Conservation (phyloP, 2,113 vertebrate genomes). For the Ivindomyrus marchei region DNA sequence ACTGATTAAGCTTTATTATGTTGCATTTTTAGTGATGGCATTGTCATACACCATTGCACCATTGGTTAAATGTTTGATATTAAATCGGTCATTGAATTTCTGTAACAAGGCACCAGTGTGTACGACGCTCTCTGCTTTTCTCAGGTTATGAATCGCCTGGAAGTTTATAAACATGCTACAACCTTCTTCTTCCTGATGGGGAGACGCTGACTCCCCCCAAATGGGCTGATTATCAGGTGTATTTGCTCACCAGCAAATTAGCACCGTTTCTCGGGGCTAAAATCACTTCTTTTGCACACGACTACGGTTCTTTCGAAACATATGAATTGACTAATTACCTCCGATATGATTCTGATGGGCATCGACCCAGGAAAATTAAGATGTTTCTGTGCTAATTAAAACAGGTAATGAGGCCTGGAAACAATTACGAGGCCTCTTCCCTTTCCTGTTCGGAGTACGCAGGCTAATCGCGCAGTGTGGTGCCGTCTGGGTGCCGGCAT, state of each 20-base stretch:
- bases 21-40: conserved; percentile 7
- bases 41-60: neutral
- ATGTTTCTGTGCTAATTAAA: conserved; percentile 40
- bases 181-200: neutral
- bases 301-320: neutral
- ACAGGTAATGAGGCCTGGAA: conserved; percentile 31
- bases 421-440: conserved; percentile 20
- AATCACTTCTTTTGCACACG: neutral
- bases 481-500: neutral
- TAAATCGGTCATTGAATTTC: neutral
- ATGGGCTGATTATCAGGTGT: neutral
- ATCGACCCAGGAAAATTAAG: conserved; percentile 36
- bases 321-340: conserved; percentile 24
- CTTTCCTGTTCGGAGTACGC: conserved; percentile 19
- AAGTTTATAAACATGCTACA: neutral
- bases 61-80: conserved; percentile 2
- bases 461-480: neutral
- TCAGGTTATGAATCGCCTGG: neutral
- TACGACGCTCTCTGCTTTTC: neutral
- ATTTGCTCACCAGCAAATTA: neutral
- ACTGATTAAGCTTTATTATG: conserved; percentile 11
- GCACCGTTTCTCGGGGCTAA: neutral
- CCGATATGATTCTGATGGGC: conserved; percentile 24
- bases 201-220: neutral
- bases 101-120: neutral